A percentile compares a stretch with the other conserved stretches of the same genome.
These are phyloP conservation scores for Kradibia gibbosae DNA, from an alignment of 1,140 invertebrate genomes.

Conservation along the genomic window DNA sequence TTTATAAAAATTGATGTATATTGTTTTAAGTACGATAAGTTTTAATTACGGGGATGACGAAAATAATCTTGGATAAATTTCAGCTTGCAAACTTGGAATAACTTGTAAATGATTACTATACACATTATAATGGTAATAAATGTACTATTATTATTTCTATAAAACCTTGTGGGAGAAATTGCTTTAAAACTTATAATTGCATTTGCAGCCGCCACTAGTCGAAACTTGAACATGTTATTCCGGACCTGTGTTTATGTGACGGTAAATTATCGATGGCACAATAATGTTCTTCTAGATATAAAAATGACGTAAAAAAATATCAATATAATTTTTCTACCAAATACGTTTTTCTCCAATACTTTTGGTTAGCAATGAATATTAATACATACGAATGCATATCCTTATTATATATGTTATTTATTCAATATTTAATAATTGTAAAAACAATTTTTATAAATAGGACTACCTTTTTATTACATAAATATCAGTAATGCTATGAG, in stretches of 20 bases:
- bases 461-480: too few relatives aligned
- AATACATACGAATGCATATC: too few relatives aligned
- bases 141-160: slow-evolving; percentile 2
- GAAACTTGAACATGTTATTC: background rate
- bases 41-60: too few relatives aligned
- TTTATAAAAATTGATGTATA: too few relatives aligned
- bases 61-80: background rate
- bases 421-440: too few relatives aligned
- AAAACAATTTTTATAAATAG: too few relatives aligned
- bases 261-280: background rate
- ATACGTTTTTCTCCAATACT: background rate
- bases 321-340: background rate
- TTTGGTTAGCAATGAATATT: too few relatives aligned
- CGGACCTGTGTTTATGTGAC: background rate
- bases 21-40: too few relatives aligned
- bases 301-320: background rate
- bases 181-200: slow-evolving; percentile 14
- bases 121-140: background rate
- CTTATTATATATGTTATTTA: too few relatives aligned
- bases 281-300: background rate
- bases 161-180: background rate
- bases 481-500: too few relatives aligned
- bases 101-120: background rate
- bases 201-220: background rate
- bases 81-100: background rate